Percentiles rank a stretch among this genome's conserved stretches.
Conservation (phyloP, 2,888 invertebrate genomes). For the Mesochorus sp. region DNA sequence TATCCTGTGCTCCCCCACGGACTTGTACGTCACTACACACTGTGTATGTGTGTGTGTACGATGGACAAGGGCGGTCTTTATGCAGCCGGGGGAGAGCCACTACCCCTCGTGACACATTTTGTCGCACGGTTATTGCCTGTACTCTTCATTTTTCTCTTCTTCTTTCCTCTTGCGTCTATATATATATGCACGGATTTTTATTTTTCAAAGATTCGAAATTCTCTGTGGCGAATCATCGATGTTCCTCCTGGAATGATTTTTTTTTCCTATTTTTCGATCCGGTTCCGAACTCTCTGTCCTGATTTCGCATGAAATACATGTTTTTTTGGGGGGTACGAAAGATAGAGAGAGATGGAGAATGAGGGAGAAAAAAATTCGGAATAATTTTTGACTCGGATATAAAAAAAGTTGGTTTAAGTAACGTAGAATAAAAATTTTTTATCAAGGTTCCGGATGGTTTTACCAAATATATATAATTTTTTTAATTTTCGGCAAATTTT, state of each 20-base stretch:
- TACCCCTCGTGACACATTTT: conserved; percentile 53
- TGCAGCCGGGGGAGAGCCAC: conserved; percentile 23
- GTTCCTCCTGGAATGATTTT: conserved; percentile 36
- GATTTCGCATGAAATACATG: too few species aligned
- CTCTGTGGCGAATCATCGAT: conserved; percentile 67
- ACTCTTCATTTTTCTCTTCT: conserved; percentile 46
- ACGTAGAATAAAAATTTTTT: too few species aligned
- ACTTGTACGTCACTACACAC: conserved; percentile 38
- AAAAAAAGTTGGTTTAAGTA: too few species aligned
- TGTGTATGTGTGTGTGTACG: not conserved
- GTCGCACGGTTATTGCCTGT: conserved; percentile 57
- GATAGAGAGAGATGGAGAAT: too few species aligned
- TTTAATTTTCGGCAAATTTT: too few species aligned
- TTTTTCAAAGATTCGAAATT: conserved; percentile 25
- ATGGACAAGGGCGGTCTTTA: conserved; percentile 60
- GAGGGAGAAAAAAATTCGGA: too few species aligned
- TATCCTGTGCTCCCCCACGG: conserved; percentile 58
- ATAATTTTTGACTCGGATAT: too few species aligned
- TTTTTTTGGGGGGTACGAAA: too few species aligned
- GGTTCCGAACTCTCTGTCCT: conserved; percentile 3
- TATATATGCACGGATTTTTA: conserved; percentile 64
- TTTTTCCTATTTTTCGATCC: conserved; percentile 63
- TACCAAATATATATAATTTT: too few species aligned
- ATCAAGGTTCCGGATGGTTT: too few species aligned
- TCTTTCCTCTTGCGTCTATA: conserved; percentile 1